Conservation (phyloP, 2,888 invertebrate species). For the Dolichopus griseipennis region DNA sequence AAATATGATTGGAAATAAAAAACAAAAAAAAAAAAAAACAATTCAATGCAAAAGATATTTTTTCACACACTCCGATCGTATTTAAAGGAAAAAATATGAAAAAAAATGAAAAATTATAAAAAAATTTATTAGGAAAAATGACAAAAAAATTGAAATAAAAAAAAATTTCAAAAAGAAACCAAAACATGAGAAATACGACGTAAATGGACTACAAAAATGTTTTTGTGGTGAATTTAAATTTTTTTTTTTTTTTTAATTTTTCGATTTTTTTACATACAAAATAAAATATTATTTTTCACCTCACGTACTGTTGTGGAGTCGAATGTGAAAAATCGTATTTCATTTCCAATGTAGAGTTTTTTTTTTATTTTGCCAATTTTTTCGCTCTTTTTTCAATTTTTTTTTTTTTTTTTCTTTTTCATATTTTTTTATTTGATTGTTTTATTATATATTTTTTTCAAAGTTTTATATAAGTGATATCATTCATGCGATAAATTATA, state of each 20-base stretch:
- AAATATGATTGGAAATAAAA: not conserved
- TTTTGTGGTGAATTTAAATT: not conserved
- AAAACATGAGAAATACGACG: not conserved
- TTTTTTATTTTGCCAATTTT: not conserved
- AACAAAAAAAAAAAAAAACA: not conserved
- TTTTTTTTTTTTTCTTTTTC: too few relatives aligned
- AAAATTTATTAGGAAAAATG: too few relatives aligned
- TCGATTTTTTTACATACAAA: not conserved
- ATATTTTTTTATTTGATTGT: not conserved
- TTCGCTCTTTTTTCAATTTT: not conserved
- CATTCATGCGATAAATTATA: constrained; percentile 6
- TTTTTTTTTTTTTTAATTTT: not conserved
- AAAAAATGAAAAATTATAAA: too few relatives aligned
- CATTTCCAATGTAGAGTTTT: not conserved
- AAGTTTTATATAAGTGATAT: constrained; percentile 6
- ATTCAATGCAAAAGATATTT: not conserved
- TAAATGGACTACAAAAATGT: constrained; percentile 3
- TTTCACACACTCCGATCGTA: not conserved
- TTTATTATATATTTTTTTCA: not conserved
- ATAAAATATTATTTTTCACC: constrained; percentile 8
- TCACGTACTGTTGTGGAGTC: constrained; percentile 9
- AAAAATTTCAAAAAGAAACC: not conserved
- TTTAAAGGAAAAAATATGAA: too few relatives aligned
- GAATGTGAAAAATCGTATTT: constrained; percentile 4
- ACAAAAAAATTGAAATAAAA: not conserved